These are phyloP conservation scores for Trigoniulus corallinus DNA, from an alignment of 1,140 invertebrate genomes.

Conservation along the genomic window DNA sequence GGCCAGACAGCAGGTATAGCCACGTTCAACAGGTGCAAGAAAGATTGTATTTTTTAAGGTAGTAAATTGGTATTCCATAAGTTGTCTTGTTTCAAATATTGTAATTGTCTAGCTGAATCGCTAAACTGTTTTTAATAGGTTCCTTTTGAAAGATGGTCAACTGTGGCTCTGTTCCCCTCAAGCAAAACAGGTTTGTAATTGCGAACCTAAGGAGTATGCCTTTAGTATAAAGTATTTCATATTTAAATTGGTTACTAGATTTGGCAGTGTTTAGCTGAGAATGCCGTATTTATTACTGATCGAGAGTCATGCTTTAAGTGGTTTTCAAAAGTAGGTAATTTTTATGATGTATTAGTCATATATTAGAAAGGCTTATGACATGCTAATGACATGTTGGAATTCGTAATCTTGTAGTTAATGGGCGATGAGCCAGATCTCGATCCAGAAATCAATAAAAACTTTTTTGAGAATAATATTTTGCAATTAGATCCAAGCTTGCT, in stretches of 20 bases:
- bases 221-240: neutral
- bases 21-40: conserved; percentile 87
- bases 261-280: conserved; percentile 89
- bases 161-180: conserved; percentile 90
- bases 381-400: neutral
- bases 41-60: conserved; percentile 82
- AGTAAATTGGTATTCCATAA: conserved; percentile 35
- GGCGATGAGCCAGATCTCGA: conserved; percentile 92
- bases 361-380: no score
- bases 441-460: conserved; percentile 88
- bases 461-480: conserved; percentile 90
- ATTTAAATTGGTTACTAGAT: conserved; percentile 34
- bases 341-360: neutral
- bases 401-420: conserved; percentile 46
- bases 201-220: neutral
- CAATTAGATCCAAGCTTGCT: conserved; percentile 77
- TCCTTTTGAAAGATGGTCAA: conserved; percentile 60
- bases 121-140: conserved; percentile 16
- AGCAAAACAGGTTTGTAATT: conserved; percentile 54
- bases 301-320: conserved; percentile 94
- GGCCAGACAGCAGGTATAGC: conserved; percentile 76
- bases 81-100: conserved; percentile 32
- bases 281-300: conserved; percentile 76
- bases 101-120: conserved; percentile 2
- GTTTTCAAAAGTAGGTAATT: conserved; percentile 78